Conservation (phyloP, 2,113 vertebrate genomes). For the Silurus glanis region DNA sequence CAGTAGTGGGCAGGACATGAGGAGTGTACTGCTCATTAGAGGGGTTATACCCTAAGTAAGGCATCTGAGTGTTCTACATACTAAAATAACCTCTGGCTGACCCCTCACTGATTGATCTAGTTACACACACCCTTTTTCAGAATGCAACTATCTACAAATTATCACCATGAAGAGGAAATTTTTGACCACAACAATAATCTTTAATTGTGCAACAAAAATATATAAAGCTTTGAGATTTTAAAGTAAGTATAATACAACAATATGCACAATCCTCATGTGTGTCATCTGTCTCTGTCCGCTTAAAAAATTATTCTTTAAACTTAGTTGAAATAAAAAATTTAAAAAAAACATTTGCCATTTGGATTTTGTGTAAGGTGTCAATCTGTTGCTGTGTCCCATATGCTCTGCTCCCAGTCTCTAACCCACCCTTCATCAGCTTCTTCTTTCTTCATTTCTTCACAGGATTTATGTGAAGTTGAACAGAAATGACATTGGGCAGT, state of each 20-base stretch:
- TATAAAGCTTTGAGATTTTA: neutral
- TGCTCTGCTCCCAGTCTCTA: neutral
- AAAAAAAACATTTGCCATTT: conserved; percentile 22
- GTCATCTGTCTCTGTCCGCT: neutral
- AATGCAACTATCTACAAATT: neutral
- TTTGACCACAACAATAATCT: neutral
- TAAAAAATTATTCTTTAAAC: neutral
- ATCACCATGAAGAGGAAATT: neutral
- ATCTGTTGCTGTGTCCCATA: conserved; percentile 17
- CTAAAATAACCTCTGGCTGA: conserved; percentile 32
- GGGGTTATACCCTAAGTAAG: conserved; percentile 29
- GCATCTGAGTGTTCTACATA: conserved; percentile 38
- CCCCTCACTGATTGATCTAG: conserved; percentile 35
- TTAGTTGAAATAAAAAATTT: neutral
- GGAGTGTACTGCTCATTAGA: conserved; percentile 41
- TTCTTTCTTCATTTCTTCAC: conserved; percentile 1
- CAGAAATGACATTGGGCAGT: conserved; percentile 16
- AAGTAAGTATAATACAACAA: neutral
- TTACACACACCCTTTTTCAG: neutral
- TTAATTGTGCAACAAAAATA: neutral
- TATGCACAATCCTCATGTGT: neutral
- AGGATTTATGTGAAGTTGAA: conserved; percentile 35
- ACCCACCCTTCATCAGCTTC: conserved; percentile 23
- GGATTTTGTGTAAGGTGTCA: conserved; percentile 41
- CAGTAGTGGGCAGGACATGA: neutral